Conservation (phyloP, 2,888 invertebrate genomes). For the Dermolepida albohirtum region DNA sequence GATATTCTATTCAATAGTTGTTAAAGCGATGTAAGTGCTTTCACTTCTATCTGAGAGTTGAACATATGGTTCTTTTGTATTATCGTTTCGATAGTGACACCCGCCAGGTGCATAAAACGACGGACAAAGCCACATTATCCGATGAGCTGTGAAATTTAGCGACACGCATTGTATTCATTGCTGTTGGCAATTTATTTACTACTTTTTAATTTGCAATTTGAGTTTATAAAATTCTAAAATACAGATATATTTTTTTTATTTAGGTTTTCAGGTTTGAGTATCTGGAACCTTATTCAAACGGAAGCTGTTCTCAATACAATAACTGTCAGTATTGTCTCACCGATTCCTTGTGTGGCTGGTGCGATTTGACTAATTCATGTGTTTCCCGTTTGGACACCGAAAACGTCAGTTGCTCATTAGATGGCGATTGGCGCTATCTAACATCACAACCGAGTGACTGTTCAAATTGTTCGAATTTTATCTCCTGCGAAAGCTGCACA, state of each 20-base stretch:
- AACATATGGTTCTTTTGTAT: too few species aligned
- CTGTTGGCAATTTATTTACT: too few species aligned
- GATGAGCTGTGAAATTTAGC: too few species aligned
- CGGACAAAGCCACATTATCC: too few species aligned
- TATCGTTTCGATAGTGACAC: too few species aligned
- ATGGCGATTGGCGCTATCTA: slow-evolving; percentile 80
- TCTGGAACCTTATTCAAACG: slow-evolving; percentile 87
- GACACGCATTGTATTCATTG: too few species aligned
- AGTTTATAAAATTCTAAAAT: slow-evolving; percentile 8
- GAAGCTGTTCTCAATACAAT: slow-evolving; percentile 79
- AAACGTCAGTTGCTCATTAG: slow-evolving; percentile 68
- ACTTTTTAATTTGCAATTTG: too few species aligned
- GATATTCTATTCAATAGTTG: too few species aligned
- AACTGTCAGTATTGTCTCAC: slow-evolving; percentile 90
- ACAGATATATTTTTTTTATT: slow-evolving; percentile 57
- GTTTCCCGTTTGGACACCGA: slow-evolving; percentile 78
- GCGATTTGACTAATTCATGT: slow-evolving; percentile 80
- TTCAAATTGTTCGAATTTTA: slow-evolving; percentile 89
- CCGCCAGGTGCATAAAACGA: too few species aligned
- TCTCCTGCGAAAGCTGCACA: slow-evolving; percentile 88
- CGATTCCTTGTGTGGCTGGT: slow-evolving; percentile 94
- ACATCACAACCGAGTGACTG: slow-evolving; percentile 86
- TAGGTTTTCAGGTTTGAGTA: slow-evolving; percentile 86
- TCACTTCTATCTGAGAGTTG: too few species aligned
- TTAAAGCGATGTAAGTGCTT: too few species aligned